These are phyloP conservation scores for Pleuronectes platessa DNA, from an alignment of 2,113 vertebrate species.

Conservation along the genomic window DNA sequence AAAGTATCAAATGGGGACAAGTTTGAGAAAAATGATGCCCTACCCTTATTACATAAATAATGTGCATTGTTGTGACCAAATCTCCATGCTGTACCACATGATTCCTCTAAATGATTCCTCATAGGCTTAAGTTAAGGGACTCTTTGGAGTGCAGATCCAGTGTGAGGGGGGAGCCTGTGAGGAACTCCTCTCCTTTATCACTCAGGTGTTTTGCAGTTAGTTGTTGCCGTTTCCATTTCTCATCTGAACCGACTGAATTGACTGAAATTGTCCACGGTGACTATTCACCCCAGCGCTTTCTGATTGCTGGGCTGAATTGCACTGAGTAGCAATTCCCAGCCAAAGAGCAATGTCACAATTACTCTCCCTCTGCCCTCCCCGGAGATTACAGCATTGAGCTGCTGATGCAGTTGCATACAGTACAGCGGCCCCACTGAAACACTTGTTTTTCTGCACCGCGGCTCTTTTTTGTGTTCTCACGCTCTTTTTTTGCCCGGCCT, in stretches of 20 bases:
- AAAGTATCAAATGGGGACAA: no score
- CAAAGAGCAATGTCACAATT: slow-evolving; percentile 74
- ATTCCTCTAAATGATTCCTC: no score
- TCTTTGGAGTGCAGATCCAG: neutral
- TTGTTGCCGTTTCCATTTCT: slow-evolving; percentile 50
- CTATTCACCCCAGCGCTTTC: slow-evolving; percentile 56
- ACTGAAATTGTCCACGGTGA: slow-evolving; percentile 47
- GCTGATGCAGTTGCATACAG: slow-evolving; percentile 68
- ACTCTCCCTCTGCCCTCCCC: slow-evolving; percentile 47
- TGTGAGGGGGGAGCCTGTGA: neutral
- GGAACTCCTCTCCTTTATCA: slow-evolving; percentile 2
- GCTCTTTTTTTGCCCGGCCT: slow-evolving; percentile 59
- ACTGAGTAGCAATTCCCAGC: slow-evolving; percentile 61
- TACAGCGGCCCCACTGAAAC: slow-evolving; percentile 44
- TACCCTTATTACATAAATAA: no score
- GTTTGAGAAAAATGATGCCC: no score
- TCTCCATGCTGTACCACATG: no score
- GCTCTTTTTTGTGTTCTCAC: slow-evolving; percentile 72
- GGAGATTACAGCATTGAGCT: slow-evolving; percentile 65
- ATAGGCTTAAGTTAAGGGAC: no score
- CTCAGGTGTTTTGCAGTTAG: slow-evolving; percentile 13
- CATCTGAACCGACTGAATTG: slow-evolving; percentile 35
- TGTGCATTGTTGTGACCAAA: no score
- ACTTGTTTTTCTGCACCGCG: slow-evolving; percentile 62
- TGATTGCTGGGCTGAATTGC: slow-evolving; percentile 62